These are phyloP conservation scores for Dolichoris vasculosae DNA, from an alignment of 1,140 invertebrate genomes.

Conservation along the genomic window DNA sequence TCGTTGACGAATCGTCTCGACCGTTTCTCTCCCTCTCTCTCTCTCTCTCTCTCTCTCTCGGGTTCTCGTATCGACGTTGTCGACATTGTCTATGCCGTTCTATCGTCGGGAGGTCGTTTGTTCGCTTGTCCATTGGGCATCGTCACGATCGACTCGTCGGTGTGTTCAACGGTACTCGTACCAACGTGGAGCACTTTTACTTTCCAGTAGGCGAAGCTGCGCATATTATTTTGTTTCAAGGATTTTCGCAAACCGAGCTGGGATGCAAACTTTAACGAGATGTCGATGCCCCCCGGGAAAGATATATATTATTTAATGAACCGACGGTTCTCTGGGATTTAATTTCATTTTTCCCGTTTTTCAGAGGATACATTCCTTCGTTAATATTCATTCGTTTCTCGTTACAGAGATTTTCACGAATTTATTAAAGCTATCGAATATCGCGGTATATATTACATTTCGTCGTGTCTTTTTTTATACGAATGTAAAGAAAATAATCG, in stretches of 20 bases:
- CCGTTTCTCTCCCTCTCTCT: neutral
- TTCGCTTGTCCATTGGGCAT: neutral
- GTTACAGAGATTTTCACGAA: neutral
- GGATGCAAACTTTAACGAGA: constrained; percentile 12
- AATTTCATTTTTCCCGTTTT: neutral
- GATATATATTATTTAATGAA: constrained; percentile 26
- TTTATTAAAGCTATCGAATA: neutral
- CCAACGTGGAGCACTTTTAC: neutral
- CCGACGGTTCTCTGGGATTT: neutral
- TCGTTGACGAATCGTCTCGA: constrained; percentile 53
- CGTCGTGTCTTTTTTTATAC: neutral
- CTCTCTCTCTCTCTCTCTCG: neutral
- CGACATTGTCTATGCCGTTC: no score
- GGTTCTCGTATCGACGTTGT: constrained; percentile 32
- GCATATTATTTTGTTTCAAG: constrained; percentile 37
- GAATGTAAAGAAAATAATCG: neutral
- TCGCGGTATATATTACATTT: constrained; percentile 3
- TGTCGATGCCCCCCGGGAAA: constrained; percentile 20
- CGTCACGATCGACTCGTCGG: constrained; percentile 39
- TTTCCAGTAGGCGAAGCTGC: neutral
- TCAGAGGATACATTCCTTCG: neutral
- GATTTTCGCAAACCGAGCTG: constrained; percentile 34
- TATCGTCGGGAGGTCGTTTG: no score
- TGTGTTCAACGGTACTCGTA: constrained; percentile 16
- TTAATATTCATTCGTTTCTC: constrained; percentile 36